Evolutionary conservation across 2,113 vertebrate species (phyloP).

Genomic region (Mionectes macconnelli): DNA sequence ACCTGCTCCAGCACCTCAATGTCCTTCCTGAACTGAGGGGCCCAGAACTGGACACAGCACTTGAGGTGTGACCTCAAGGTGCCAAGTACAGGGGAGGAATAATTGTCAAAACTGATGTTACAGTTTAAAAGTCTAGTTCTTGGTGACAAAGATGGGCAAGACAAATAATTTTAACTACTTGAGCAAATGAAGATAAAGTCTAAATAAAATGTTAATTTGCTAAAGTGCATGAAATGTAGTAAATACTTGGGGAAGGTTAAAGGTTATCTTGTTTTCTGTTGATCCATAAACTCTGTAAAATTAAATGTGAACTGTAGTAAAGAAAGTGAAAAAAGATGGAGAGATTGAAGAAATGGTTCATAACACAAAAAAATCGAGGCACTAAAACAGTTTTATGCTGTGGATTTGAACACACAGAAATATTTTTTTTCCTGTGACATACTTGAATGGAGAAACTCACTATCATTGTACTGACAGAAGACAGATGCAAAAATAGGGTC

Average conservation of each 20-base stretch:
- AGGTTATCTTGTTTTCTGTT: not conserved
- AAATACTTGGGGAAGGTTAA: not conserved
- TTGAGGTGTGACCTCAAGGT: not conserved
- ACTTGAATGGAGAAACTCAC: not conserved
- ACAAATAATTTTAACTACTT: not conserved
- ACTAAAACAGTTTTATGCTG: not conserved
- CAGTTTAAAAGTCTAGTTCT: not conserved
- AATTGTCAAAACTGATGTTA: not conserved
- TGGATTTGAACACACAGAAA: not conserved
- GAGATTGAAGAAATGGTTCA: not conserved
- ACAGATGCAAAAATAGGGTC: not conserved
- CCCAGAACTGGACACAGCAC: not conserved
- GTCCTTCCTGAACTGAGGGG: not conserved
- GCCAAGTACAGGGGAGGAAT: not conserved
- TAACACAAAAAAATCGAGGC: not conserved
- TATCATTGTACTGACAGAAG: not conserved
- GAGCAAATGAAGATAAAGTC: not conserved
- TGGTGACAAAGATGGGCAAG: not conserved
- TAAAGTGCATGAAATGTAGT: not conserved
- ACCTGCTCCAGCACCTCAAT: not conserved
- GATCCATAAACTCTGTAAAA: not conserved
- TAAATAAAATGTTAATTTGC: not conserved
- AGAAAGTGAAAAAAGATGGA: not conserved
- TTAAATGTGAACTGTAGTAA: not conserved
- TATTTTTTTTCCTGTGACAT: not conserved